A percentile compares a stretch with the other conserved stretches of the same genome.
phyloP scores from a whole-genome alignment of 2,113 vertebrate genomes.

The Galeopterus variegatus region DNA sequence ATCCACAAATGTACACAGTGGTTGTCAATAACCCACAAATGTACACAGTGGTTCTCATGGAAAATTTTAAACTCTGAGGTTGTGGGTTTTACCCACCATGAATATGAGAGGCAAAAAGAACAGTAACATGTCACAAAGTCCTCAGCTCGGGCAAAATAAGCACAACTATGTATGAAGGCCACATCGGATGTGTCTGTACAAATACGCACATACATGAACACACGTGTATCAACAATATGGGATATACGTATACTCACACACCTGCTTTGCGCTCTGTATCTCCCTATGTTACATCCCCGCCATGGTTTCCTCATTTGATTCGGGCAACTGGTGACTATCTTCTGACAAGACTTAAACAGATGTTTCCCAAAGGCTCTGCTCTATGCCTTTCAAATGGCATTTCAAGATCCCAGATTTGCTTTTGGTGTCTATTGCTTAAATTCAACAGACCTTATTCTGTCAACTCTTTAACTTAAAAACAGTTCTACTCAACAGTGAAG shows the following conservation, averaged over 20 bases:
- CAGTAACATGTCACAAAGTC: conserved; percentile 36
- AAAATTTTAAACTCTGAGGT: conserved; percentile 62
- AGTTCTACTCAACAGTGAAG: conserved; percentile 41
- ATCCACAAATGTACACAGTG: conserved; percentile 58
- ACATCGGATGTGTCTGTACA: conserved; percentile 56
- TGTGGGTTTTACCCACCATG: conserved; percentile 46
- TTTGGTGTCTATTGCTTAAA: conserved; percentile 46
- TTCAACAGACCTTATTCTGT: conserved; percentile 14
- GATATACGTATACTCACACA: conserved; percentile 79
- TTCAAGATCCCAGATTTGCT: conserved; percentile 7
- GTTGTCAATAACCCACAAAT: no score
- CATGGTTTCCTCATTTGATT: conserved; percentile 72
- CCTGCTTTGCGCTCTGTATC: conserved; percentile 78
- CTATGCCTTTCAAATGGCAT: conserved; percentile 62
- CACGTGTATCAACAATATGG: conserved; percentile 63
- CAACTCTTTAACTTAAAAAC: conserved; percentile 43
- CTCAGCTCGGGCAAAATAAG: conserved; percentile 54
- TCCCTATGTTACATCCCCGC: conserved; percentile 73
- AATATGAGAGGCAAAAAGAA: conserved; percentile 57
- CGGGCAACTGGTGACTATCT: conserved; percentile 64
- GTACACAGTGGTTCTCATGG: conserved; percentile 50
- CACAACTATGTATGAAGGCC: conserved; percentile 58
- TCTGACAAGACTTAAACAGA: conserved; percentile 66
- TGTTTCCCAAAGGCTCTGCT: conserved; percentile 61
- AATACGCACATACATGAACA: conserved; percentile 71